Base-by-base conservation (phyloP, 1,140 invertebrate genomes). In the Dinoponera quadriceps region DNA sequence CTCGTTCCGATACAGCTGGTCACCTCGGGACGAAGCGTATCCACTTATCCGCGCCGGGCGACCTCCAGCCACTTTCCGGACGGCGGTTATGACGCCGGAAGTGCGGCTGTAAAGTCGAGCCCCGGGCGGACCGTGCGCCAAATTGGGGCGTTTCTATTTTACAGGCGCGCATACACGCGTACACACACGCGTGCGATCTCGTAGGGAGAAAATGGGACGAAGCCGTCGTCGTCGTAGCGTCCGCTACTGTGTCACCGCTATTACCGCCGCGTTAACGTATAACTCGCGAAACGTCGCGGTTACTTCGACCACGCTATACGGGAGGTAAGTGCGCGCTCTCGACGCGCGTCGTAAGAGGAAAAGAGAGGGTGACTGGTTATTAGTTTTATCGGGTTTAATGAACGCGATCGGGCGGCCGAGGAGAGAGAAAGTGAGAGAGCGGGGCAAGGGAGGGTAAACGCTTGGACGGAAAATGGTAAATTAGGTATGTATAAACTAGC, bases 391-490 rank as follows among this genome's bases (percentile, higher is more conserved):
- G 25, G 38, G 25, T 29, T 55, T 71, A 65, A 78, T 57, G 51
- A 78, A 78, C 51, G 74, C 68, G 49, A 69, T 68, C 33, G 51
- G 7, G 5, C 59, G 20, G 25, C 3, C 0, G 38, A 9, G 49
- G 49, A 20, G 14, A 16, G 22, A 7, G 27, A 38, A n/a, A 38
- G 73, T 18, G 5, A 16, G 74, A 29, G 48, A 59, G 38, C 38
- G 9, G 38, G 11, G 38, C 0, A 44, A 9, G 38, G 38, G 38
- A 20, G 74, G 84, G 82, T 88, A 85, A 85, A 88, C 83, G 82
- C 81, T 77, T 81, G 55, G 71, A 72, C 86, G 74, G 71, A 84
- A 77, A 82, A 83, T 85, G 85, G 71, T 80, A 80, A 80, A 80
- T 80, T 80, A 80, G 75, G 65, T 80, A 80, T 80, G 65, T 80